phyloP scores from a whole-genome alignment of 2,888 invertebrate species.

The Euplagia quadripunctaria region DNA sequence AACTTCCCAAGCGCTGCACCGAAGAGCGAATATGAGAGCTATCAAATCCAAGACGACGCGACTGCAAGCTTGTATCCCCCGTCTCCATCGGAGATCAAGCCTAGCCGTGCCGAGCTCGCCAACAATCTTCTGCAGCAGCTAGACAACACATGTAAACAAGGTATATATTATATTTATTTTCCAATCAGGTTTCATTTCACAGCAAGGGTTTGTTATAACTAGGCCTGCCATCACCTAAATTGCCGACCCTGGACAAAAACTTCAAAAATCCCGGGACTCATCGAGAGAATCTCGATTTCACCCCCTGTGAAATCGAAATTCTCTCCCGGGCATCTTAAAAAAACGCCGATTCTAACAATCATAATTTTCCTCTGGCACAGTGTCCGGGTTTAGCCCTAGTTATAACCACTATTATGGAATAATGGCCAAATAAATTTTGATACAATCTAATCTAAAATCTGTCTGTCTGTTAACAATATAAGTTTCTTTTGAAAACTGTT shows the following conservation, averaged over 20 bases:
- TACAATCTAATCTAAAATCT: neutral
- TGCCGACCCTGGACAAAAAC: too few species aligned
- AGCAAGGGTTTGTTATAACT: neutral
- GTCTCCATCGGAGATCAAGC: constrained; percentile 80
- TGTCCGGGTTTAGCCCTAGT: too few species aligned
- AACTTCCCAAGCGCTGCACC: constrained; percentile 76
- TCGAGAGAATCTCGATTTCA: too few species aligned
- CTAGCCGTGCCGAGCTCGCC: constrained; percentile 87
- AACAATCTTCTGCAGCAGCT: constrained; percentile 90
- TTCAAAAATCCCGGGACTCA: too few species aligned
- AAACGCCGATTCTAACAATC: too few species aligned
- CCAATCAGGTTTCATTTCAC: neutral
- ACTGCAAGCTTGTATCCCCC: constrained; percentile 74
- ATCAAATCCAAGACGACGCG: constrained; percentile 69
- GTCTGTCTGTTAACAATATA: too few species aligned
- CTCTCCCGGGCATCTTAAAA: too few species aligned
- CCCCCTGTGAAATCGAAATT: too few species aligned
- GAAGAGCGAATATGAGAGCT: constrained; percentile 71
- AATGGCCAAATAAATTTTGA: neutral
- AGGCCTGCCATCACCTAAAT: neutral
- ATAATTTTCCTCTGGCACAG: too few species aligned
- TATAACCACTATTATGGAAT: neutral
- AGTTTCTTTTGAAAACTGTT: neutral
- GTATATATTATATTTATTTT: constrained; percentile 63
- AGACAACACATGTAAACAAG: constrained; percentile 90